Evolutionary conservation across 92 coral and sea anemone species (phyloP).

Genomic region (Plumapathes pennacea): DNA sequence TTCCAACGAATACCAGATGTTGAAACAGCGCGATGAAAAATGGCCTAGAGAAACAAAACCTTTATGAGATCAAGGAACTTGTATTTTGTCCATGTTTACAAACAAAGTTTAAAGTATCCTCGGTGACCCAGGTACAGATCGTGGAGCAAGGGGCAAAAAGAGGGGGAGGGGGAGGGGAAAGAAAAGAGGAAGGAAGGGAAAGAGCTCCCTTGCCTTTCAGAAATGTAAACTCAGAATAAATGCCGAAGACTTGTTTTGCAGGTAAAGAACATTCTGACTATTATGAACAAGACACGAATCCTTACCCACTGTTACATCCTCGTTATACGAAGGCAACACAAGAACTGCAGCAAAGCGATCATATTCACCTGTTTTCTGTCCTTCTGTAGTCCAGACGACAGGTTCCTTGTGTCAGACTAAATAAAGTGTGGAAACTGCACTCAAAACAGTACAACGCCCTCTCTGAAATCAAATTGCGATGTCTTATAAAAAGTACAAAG

Average conservation of each 20-base stretch:
- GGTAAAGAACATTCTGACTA: too few relatives aligned
- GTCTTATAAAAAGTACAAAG: not conserved
- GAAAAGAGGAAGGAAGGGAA: conserved; percentile 2
- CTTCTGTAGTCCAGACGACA: conserved; percentile 83
- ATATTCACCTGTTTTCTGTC: conserved; percentile 86
- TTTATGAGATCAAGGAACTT: too few relatives aligned
- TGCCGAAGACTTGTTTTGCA: too few relatives aligned
- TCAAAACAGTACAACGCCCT: conserved; percentile 94
- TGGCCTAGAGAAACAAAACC: conserved; percentile 46
- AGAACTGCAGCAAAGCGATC: not conserved
- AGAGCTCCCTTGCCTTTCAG: too few relatives aligned
- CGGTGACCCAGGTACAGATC: not conserved
- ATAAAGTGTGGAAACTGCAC: conserved; percentile 90
- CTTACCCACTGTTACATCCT: too few relatives aligned
- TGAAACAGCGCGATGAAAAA: conserved; percentile 92
- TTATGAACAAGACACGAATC: too few relatives aligned
- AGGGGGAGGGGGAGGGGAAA: not conserved
- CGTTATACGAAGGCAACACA: too few relatives aligned
- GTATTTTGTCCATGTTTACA: too few relatives aligned
- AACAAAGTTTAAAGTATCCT: too few relatives aligned
- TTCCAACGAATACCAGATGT: conserved; percentile 85
- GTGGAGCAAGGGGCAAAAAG: not conserved
- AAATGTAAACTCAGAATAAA: too few relatives aligned
- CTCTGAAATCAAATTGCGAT: conserved; percentile 35
- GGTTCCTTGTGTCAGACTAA: conserved; percentile 86